Evolutionary conservation across 2,797 vertebrate species (phyloP).

Genomic region (Chaunax sp.): DNA sequence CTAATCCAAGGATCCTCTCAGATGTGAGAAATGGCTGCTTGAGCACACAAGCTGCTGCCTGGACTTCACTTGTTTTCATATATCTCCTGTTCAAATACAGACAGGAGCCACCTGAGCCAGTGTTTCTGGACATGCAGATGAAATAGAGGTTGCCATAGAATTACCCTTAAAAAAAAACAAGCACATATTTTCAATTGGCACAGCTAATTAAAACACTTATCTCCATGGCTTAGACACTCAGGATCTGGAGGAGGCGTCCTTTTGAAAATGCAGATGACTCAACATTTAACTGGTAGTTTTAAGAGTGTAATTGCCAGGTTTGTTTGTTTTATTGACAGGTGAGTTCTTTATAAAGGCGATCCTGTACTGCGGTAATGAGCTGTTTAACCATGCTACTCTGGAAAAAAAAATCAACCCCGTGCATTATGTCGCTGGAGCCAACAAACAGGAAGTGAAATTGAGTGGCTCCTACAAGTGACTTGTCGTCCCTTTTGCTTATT

Average conservation of each 20-base stretch:
- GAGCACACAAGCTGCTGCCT: conserved; percentile 69
- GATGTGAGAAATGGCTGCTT: conserved; percentile 71
- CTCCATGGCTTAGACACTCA: conserved; percentile 25
- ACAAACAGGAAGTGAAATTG: conserved; percentile 44
- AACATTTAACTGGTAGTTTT: conserved; percentile 55
- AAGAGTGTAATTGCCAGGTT: conserved; percentile 52
- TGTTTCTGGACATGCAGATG: conserved; percentile 53
- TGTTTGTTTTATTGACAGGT: conserved; percentile 72
- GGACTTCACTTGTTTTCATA: conserved; percentile 76
- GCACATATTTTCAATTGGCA: conserved; percentile 43
- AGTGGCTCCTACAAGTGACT: conserved; percentile 43
- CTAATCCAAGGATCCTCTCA: conserved; percentile 73
- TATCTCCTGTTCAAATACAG: conserved; percentile 74
- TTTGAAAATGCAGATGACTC: conserved; percentile 48
- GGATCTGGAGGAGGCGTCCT: conserved; percentile 30
- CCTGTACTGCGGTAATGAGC: conserved; percentile 63
- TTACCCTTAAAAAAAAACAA: conserved; percentile 38
- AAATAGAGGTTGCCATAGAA: conserved; percentile 41
- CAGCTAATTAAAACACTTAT: conserved; percentile 58
- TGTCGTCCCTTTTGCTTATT: conserved; percentile 43
- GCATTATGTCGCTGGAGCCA: conserved; percentile 42
- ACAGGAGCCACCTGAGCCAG: conserved; percentile 71
- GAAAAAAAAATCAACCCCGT: conserved; percentile 53
- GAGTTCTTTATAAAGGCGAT: conserved; percentile 62
- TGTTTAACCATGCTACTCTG: conserved; percentile 63